Percentiles rank a stretch among this genome's conserved stretches.
phyloP scores from a whole-genome alignment of 2,113 vertebrate species.

The Hassar affinis region DNA sequence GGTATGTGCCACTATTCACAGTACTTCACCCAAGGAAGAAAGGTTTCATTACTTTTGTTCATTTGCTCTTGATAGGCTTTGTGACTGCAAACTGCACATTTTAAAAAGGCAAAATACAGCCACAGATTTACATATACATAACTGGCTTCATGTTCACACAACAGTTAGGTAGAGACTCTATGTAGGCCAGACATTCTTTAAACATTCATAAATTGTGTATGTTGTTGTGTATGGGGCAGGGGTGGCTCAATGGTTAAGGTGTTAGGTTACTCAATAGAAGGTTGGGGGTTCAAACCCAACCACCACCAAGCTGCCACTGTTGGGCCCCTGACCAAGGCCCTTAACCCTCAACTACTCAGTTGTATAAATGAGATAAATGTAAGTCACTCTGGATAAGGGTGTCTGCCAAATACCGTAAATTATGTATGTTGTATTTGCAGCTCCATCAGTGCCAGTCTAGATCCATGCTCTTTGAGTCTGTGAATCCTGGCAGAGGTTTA shows the following conservation, averaged over 20 bases:
- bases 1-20: neutral
- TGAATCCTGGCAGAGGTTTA: neutral
- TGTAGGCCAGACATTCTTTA: neutral
- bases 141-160: neutral
- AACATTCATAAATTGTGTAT: neutral
- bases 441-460: neutral
- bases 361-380: too few relatives aligned
- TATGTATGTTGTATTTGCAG: neutral
- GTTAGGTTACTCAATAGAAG: too few relatives aligned
- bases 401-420: too few relatives aligned
- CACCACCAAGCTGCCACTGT: too few relatives aligned
- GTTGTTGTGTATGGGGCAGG: too few relatives aligned
- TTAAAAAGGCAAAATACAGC: neutral
- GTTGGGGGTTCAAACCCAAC: too few relatives aligned
- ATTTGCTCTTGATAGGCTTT: neutral
- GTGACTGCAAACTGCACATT: neutral
- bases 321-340: too few relatives aligned
- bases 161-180: neutral
- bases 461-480: neutral
- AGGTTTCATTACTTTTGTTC: neutral
- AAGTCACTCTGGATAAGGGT: too few relatives aligned
- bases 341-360: too few relatives aligned
- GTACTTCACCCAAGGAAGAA: neutral
- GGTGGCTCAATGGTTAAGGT: too few relatives aligned
- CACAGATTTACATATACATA: neutral